phyloP scores from a whole-genome alignment of 2,113 vertebrate species.

The Pipra filicauda region DNA sequence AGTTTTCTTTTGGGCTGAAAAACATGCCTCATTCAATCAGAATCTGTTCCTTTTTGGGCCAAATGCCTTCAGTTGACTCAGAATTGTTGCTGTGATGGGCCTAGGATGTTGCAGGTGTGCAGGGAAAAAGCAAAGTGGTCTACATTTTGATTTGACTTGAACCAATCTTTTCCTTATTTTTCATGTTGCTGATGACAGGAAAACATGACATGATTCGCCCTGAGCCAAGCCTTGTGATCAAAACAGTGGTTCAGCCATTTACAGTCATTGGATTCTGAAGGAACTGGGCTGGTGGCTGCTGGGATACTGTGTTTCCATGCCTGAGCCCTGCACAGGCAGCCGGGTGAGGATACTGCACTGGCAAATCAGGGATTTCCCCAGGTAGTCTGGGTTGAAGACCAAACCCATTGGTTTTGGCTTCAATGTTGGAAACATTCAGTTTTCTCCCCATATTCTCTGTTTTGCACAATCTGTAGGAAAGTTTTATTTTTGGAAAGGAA shows the following conservation, averaged over 20 bases:
- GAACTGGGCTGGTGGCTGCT: background rate
- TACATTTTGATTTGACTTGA: background rate
- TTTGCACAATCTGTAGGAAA: background rate
- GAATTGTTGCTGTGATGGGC: background rate
- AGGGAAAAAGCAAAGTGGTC: background rate
- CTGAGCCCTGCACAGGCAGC: background rate
- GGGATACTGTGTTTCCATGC: background rate
- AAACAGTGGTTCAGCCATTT: background rate
- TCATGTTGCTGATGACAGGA: background rate
- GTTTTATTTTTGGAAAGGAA: background rate
- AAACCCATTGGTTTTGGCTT: background rate
- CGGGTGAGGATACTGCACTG: rapidly evolving
- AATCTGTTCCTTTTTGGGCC: background rate
- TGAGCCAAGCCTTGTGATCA: rapidly evolving
- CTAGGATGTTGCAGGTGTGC: background rate
- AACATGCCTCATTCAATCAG: background rate
- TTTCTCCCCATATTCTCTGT: background rate
- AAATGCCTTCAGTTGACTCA: background rate
- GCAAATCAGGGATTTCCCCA: background rate
- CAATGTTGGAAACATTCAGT: rapidly evolving
- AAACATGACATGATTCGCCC: background rate
- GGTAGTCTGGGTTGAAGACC: background rate
- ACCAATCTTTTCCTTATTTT: background rate
- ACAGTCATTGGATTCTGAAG: background rate
- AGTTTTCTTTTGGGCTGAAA: background rate